Percentiles rank a stretch among this genome's conserved stretches.
phyloP scores from a whole-genome alignment of 2,888 invertebrate genomes.

The Drosophila buzzatii region DNA sequence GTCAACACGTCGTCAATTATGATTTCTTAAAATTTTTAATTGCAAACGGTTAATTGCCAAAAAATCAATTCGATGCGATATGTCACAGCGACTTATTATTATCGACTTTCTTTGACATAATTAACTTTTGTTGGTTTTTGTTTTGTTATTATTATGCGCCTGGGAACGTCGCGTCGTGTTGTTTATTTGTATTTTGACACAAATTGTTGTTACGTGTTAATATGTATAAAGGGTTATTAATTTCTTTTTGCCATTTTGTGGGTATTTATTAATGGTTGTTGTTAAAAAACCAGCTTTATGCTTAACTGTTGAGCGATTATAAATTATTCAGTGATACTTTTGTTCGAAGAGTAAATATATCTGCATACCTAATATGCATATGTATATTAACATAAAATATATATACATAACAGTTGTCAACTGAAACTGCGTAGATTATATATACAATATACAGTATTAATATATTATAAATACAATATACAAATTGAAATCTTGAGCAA shows the following conservation, averaged over 20 bases:
- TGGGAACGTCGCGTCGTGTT: slow-evolving; percentile 16
- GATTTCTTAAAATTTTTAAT: not conserved
- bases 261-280: slow-evolving; percentile 9
- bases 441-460: not conserved
- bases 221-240: slow-evolving; percentile 42
- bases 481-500: not conserved
- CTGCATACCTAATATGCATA: not conserved
- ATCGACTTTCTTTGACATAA: slow-evolving; percentile 50
- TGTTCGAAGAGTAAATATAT: not conserved
- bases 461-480: not conserved
- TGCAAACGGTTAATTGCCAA: slow-evolving; percentile 30
- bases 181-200: slow-evolving; percentile 29
- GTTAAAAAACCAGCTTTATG: not conserved
- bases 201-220: slow-evolving; percentile 58
- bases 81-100: slow-evolving; percentile 25
- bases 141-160: slow-evolving; percentile 45
- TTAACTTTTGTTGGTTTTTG: not conserved
- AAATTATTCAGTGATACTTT: slow-evolving; percentile 1
- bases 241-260: slow-evolving; percentile 19
- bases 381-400: not conserved
- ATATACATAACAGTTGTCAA: not conserved
- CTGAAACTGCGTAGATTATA: not conserved
- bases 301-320: not conserved
- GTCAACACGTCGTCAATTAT: not conserved
- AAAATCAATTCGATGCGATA: slow-evolving; percentile 34